Conservation (phyloP, 1,140 invertebrate species). For the Lerema accius region DNA sequence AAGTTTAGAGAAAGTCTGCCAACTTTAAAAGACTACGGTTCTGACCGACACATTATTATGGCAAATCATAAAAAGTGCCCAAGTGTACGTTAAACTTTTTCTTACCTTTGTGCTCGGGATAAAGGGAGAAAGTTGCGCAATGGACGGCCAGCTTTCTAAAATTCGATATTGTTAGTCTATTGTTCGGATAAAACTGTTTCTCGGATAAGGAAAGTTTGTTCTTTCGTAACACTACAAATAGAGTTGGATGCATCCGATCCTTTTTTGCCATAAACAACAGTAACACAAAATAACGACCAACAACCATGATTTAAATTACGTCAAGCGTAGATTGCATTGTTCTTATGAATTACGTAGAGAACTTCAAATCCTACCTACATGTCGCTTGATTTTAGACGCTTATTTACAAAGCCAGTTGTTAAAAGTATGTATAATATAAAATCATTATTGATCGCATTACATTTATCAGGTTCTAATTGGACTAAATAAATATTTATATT, state of each 20-base stretch:
- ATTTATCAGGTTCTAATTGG: no score
- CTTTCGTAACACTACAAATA: background rate
- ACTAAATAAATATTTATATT: no score
- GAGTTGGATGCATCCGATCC: background rate
- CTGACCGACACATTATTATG: constrained; percentile 47
- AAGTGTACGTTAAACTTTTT: constrained; percentile 54
- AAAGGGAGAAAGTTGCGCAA: constrained; percentile 79
- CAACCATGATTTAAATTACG: no score
- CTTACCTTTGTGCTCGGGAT: constrained; percentile 69
- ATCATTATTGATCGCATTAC: no score
- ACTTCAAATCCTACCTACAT: no score
- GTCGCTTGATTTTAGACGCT: no score
- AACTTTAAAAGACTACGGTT: constrained; percentile 45
- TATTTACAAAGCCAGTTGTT: no score
- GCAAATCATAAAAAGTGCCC: constrained; percentile 53
- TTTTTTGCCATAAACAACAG: no score
- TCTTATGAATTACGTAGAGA: no score
- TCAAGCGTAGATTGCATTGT: no score
- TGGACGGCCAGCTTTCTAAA: constrained; percentile 72
- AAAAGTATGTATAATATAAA: no score
- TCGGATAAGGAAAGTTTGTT: constrained; percentile 46
- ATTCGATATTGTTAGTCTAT: constrained; percentile 65
- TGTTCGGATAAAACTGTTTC: constrained; percentile 60
- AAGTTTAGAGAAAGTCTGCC: constrained; percentile 48
- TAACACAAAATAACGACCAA: no score